These are phyloP conservation scores for Apantesis nais DNA, from an alignment of 2,888 invertebrate genomes.

Conservation along the genomic window DNA sequence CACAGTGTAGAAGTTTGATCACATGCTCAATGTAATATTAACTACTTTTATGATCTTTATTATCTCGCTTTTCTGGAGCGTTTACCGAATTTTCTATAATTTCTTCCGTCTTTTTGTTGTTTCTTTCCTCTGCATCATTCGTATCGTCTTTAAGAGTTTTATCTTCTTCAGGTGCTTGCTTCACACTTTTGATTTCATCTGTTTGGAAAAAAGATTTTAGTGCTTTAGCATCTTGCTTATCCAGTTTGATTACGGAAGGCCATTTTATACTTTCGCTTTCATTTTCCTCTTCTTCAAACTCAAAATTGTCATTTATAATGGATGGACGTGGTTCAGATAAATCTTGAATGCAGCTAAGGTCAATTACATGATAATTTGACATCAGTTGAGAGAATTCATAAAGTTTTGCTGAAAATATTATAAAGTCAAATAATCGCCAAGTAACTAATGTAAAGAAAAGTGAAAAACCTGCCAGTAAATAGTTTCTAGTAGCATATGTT, in stretches of 20 bases:
- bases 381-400: conserved; percentile 70
- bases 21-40: background rate
- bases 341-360: conserved; percentile 49
- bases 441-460: conserved; percentile 65
- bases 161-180: background rate
- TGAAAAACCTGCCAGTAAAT: conserved; percentile 67
- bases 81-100: background rate
- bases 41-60: background rate
- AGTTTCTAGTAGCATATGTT: conserved; percentile 68
- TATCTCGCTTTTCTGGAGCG: background rate
- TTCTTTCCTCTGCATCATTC: conserved; percentile 7
- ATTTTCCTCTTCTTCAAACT: conserved; percentile 35
- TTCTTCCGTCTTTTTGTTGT: background rate
- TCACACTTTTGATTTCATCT: background rate
- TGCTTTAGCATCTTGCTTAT: conserved; percentile 49
- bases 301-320: conserved; percentile 12
- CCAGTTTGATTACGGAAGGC: conserved; percentile 59
- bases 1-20: background rate
- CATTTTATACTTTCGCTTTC: conserved; percentile 49
- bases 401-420: conserved; percentile 71
- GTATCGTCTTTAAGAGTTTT: background rate
- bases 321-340: conserved; percentile 36
- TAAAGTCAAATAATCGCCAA: conserved; percentile 64
- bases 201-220: conserved; percentile 55
- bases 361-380: conserved; percentile 66